A percentile compares a stretch with the other conserved stretches of the same genome.
Conservation (phyloP, 2,113 vertebrate species). For the Hippocampus guttulatus region DNA sequence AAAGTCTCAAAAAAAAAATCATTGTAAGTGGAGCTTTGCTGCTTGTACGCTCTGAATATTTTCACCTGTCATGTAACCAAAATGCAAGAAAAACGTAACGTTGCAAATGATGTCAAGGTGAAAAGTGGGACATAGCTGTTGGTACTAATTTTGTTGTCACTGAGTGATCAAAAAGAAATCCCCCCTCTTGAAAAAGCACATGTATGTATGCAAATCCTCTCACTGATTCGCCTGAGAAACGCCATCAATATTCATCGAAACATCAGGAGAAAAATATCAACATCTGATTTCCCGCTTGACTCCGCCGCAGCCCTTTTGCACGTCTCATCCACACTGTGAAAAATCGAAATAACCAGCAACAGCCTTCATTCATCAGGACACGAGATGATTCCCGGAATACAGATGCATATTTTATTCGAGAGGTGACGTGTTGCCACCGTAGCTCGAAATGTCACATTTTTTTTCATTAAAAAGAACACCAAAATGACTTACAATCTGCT, state of each 20-base stretch:
- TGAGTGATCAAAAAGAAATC: too few relatives aligned
- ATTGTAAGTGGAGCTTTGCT: too few relatives aligned
- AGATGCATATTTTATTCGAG: not conserved
- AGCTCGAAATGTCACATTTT: not conserved
- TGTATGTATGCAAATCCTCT: too few relatives aligned
- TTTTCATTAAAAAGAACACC: constrained; percentile 6
- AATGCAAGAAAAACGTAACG: too few relatives aligned
- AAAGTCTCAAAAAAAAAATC: too few relatives aligned
- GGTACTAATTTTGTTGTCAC: too few relatives aligned
- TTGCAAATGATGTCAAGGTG: too few relatives aligned
- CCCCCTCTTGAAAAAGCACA: not conserved
- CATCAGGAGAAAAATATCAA: constrained; percentile 8
- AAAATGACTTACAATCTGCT: constrained; percentile 7
- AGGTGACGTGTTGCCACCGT: not conserved
- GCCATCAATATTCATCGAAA: constrained; percentile 32
- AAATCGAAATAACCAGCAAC: not conserved
- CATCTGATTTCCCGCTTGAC: constrained; percentile 26
- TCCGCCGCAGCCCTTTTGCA: constrained; percentile 3
- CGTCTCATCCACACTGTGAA: not conserved
- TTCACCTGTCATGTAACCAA: too few relatives aligned
- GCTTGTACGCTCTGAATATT: too few relatives aligned
- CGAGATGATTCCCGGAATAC: not conserved
- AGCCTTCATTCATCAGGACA: not conserved
- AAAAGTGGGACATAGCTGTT: too few relatives aligned
- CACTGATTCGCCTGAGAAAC: not conserved